Base-by-base conservation (phyloP, 2,888 invertebrate genomes). In the Leptogaster cylindrica region DNA sequence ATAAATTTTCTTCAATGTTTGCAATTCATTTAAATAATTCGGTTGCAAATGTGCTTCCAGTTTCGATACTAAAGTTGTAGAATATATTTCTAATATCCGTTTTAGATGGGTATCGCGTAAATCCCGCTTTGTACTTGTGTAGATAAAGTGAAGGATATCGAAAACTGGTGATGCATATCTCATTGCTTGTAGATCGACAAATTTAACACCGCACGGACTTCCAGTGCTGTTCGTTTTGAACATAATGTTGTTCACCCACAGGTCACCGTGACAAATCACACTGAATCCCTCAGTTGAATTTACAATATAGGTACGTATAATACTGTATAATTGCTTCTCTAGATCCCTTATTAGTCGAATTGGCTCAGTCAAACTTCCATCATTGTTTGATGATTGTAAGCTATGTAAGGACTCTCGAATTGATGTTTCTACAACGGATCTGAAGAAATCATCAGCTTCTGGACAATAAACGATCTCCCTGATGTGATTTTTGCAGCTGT, bases 171-270 rank as follows among this genome's bases (percentile, higher is more conserved):
- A 79, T 4, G 77, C 73, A 39, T 77, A 77, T 6, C 80, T 74
- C 77, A 79, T 78, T 20, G 79, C 76, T 71, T 80, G 80, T 58
- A 80, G 74, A 65, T 80, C 80, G 50, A 80, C 75, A 44, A 80
- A 79, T 61, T 77, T 78, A 1, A 77, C 80, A 20, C 69, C 68
- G 70, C 55, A 10, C 65, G 73, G 69, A 23, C 71, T 67, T 2
- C 69, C 41, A 2, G 12, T 46, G 7, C 41, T 10, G 20, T 72
- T 66, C 2, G 63, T 64, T 18, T 69, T 71, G 55, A 81, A 81
- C 80, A 81, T 79, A 2, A 81, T 74, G 68, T 81, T 81, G 70
- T 81, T 81, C 0, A 79, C 74, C 79, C 79, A 80, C 46, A 80
- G 66, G 67, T 81, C 81, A 2, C 81, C 81, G 65, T 80, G 81